Evolutionary conservation across 2,888 invertebrate genomes (phyloP).

Genomic region (Strigamia crassipes): DNA sequence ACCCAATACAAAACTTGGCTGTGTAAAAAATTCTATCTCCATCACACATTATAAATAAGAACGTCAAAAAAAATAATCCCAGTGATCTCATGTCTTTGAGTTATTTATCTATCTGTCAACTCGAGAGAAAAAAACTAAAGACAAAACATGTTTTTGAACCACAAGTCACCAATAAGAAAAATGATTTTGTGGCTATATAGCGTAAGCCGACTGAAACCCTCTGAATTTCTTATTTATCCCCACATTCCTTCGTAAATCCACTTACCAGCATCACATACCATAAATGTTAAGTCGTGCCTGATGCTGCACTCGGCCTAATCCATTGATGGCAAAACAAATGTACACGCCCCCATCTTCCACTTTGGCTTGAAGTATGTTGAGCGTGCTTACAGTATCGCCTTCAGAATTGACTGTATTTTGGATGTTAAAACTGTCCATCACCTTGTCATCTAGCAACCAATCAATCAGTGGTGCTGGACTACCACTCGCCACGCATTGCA

Average conservation of each 20-base stretch:
- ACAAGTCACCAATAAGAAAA: not conserved
- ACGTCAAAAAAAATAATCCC: not conserved
- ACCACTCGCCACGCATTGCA: conserved; percentile 91
- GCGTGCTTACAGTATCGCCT: conserved; percentile 43
- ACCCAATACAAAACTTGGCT: too few relatives aligned
- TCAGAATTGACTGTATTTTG: not conserved
- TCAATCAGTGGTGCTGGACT: conserved; percentile 92
- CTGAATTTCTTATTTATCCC: conserved; percentile 36
- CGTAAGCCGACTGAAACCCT: not conserved
- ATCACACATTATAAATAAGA: too few relatives aligned
- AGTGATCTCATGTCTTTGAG: not conserved
- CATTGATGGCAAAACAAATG: conserved; percentile 19
- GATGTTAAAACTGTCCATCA: conserved; percentile 26
- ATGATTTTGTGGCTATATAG: not conserved
- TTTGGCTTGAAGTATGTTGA: conserved; percentile 29
- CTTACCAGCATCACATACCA: conserved; percentile 46
- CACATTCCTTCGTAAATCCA: conserved; percentile 19
- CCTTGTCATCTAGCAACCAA: conserved; percentile 79
- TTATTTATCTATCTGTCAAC: not conserved
- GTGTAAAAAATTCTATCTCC: too few relatives aligned
- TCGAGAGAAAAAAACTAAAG: not conserved
- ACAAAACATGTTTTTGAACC: not conserved
- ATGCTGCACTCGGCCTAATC: conserved; percentile 44
- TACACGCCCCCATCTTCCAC: conserved; percentile 44
- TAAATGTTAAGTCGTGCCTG: conserved; percentile 46